Percentiles rank a stretch among this genome's conserved stretches.
phyloP scores from a whole-genome alignment of 23 tunicate genomes.

The Clavelina lepadiformis region DNA sequence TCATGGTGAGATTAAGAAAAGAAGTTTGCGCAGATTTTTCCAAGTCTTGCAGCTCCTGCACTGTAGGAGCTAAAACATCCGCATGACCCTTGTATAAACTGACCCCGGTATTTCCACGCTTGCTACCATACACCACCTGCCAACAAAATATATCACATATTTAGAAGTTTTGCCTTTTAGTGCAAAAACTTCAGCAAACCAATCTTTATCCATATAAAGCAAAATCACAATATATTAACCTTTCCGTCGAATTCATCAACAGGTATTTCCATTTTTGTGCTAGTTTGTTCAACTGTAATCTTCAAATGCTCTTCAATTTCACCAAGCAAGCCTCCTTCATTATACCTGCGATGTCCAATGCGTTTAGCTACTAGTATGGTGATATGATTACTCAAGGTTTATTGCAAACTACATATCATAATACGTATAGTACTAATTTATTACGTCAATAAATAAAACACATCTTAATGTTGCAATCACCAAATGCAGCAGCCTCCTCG shows the following conservation, averaged over 20 bases:
- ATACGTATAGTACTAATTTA: too few relatives aligned
- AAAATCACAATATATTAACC: constrained; percentile 24
- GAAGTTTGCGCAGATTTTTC: constrained; percentile 80
- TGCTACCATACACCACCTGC: constrained; percentile 85
- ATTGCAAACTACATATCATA: too few relatives aligned
- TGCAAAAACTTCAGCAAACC: not conserved
- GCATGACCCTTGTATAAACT: constrained; percentile 76
- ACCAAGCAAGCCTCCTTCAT: constrained; percentile 62
- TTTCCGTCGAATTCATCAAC: constrained; percentile 96
- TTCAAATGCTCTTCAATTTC: constrained; percentile 92
- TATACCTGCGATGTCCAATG: constrained; percentile 36
- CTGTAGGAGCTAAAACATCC: constrained; percentile 72
- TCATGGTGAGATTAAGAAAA: constrained; percentile 46
- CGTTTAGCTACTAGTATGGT: too few relatives aligned
- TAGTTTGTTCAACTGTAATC: constrained; percentile 84
- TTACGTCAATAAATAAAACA: too few relatives aligned
- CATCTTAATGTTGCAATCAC: constrained; percentile 22
- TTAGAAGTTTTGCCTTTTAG: not conserved
- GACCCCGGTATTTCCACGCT: constrained; percentile 20
- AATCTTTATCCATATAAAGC: not conserved
- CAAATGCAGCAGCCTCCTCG: constrained; percentile 95
- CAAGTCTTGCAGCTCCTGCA: constrained; percentile 65
- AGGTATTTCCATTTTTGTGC: constrained; percentile 80
- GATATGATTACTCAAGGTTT: too few relatives aligned
- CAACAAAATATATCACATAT: constrained; percentile 1